Base-by-base conservation (phyloP, 2,888 invertebrate genomes). In the Willowsia nigromaculata region DNA sequence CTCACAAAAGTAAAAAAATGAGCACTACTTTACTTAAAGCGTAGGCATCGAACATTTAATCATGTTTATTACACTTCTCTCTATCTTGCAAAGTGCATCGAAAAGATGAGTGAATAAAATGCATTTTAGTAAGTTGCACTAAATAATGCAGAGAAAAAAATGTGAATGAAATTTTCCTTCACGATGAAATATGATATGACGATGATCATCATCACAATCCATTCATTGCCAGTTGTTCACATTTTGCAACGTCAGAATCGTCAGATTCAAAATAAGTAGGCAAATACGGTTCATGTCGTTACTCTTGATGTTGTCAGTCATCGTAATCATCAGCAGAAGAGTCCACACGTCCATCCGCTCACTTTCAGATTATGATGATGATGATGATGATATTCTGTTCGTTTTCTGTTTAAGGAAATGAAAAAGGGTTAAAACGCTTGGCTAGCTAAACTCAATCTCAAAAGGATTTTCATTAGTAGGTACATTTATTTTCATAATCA, bases 181-280 rank as follows among this genome's bases (percentile, higher is more conserved):
- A 62, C 25, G 11, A 30, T 65, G 37, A 33, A 37, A 65, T 18
- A 65, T 37, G 33, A 18, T 65, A 65, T 65, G 65, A 33, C 25
- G 33, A 37, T 65, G 65, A 18, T 18, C 65, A 37, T 62, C 56
- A 56, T 62, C 18, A n/a, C 33, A 65, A 37, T 65, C 65, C 11
- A 18, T 13, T 15, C 30, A 1, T 62, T 30, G 15, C 30, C 37
- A 7, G 1, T 37, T 65, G 18, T 37, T 33, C n/a, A 37, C 5
- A 9, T 37, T 65, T 65, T 71, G 71, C 43, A 22, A 18, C 43
- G 40, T 40, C 43, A 71, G 43, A 43, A 71, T 71, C 6, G 9
- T 43, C 43, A 2, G 71, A 71, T 71, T 71, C 47, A 74, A 74
- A 47, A 47, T n/a, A 74, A 47, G 74, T 71, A 71, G 71, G 43